Evolutionary conservation across 1,140 invertebrate genomes (phyloP).

Genomic region (Drosophila sucinea): DNA sequence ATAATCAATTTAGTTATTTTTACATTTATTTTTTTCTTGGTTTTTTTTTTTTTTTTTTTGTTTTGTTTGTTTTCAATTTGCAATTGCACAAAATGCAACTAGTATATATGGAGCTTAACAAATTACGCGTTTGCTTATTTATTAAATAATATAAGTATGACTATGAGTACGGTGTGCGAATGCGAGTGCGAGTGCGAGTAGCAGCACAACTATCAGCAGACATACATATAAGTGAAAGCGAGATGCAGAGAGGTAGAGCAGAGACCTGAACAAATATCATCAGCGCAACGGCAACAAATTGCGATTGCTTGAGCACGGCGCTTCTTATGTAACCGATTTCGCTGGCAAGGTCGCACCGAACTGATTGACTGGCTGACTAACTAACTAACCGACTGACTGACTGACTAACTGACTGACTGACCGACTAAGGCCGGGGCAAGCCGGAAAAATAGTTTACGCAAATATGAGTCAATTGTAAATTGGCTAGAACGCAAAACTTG

Average conservation of each 20-base stretch:
- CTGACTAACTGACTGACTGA: neutral
- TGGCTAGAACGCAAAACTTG: neutral
- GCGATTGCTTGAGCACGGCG: slow-evolving; percentile 9
- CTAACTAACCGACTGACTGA: neutral
- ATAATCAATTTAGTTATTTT: slow-evolving; percentile 13
- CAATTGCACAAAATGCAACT: slow-evolving; percentile 13
- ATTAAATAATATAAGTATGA: slow-evolving; percentile 15
- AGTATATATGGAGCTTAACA: slow-evolving; percentile 10
- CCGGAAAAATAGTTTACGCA: slow-evolving; percentile 12
- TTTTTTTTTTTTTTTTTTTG: neutral
- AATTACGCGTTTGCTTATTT: slow-evolving; percentile 12
- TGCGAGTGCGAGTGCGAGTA: neutral
- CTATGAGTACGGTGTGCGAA: neutral
- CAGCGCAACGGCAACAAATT: slow-evolving; percentile 4
- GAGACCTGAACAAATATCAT: slow-evolving; percentile 9
- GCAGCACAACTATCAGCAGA: neutral
- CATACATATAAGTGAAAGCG: neutral
- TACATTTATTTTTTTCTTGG: neutral
- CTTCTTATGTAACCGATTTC: slow-evolving; percentile 4
- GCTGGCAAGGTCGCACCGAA: slow-evolving; percentile 4
- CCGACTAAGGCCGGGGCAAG: slow-evolving; percentile 7
- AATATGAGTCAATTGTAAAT: slow-evolving; percentile 6
- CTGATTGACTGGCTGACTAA: slow-evolving; percentile 4
- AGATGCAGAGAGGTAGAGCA: neutral
- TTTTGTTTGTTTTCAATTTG: slow-evolving; percentile 11